Base-by-base conservation (phyloP, 1,140 invertebrate genomes). In the Pararge aegeria region DNA sequence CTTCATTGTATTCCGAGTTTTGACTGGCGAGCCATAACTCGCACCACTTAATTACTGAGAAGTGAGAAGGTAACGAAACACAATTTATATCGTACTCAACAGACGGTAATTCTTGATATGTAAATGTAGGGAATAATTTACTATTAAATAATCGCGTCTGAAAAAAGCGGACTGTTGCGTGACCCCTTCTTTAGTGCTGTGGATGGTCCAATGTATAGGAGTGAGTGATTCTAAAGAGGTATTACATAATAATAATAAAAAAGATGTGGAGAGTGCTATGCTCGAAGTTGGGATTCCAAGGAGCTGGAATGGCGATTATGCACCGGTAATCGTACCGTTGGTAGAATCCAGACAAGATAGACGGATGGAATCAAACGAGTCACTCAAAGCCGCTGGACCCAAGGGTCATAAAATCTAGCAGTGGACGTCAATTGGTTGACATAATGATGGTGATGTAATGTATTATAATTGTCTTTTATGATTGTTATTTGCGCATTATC, bases 61-160 rank as follows among this genome's bases (percentile, higher is more conserved):
- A 77, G 83, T 83, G 83, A 77, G 76, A 83, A 82, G 69, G 76
- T 78, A 83, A 81, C 78, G 79, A 83, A 86, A 86, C 67, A 72
- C 75, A 73, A 83, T 84, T 87, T 84, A 80, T 84, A 76, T 73
- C 75, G 70, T 78, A 83, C 71, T 84, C 80, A 87, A 78, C 80
- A 73, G 65, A 63, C 61, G 69, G 60, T 68, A 64, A 77, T 78
- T 78, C 73, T 73, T 68, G 73, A 74, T 78, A 82, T 80, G 80
- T 81, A 81, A 79, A 81, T 82, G 70, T 78, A 76, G 77, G 64
- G 67, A 73, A 75, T 85, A 83, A 87, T 85, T 80, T 85, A 83
- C 76, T 84, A 71, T 79, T 75, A 83, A 81, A 85, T 87, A 85
- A 84, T 83, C 73, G 75, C 56, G 72, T 64, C 71, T 78, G 72